These are phyloP conservation scores for Megalurothrips usitatus DNA, from an alignment of 2,888 invertebrate species.

Conservation along the genomic window DNA sequence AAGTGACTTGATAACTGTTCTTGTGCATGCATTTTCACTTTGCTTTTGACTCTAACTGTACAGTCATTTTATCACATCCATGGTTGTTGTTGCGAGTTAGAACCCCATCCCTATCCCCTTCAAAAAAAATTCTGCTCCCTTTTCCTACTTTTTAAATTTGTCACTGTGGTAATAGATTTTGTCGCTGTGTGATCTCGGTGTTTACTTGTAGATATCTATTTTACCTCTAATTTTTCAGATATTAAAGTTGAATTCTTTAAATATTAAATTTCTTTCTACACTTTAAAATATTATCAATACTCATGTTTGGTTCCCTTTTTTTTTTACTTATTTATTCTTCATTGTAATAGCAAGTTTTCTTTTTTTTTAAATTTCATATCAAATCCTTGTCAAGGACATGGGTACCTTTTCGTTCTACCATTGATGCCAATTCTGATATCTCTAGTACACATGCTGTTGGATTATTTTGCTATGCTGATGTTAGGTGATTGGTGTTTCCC, in stretches of 20 bases:
- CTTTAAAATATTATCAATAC: too few relatives aligned
- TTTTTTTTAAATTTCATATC: neutral
- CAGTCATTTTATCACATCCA: constrained; percentile 2
- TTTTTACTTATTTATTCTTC: neutral
- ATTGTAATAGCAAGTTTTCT: neutral
- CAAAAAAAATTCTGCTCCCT: too few relatives aligned
- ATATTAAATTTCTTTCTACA: too few relatives aligned
- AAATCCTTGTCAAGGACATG: too few relatives aligned
- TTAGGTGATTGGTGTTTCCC: neutral
- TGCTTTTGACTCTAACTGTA: constrained; percentile 23
- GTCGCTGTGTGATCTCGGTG: too few relatives aligned
- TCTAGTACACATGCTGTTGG: neutral
- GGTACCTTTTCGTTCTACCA: too few relatives aligned
- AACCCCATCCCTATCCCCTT: too few relatives aligned
- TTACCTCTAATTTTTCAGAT: neutral
- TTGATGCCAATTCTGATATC: neutral
- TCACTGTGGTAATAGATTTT: too few relatives aligned
- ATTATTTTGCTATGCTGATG: neutral
- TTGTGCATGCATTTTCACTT: constrained; percentile 26
- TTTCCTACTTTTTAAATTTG: too few relatives aligned
- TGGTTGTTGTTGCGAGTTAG: neutral
- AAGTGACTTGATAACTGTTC: neutral
- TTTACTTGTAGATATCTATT: neutral
- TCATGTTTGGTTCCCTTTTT: neutral
- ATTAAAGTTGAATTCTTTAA: too few relatives aligned